phyloP scores from a whole-genome alignment of 2,797 vertebrate genomes.

The Florisuga fusca region DNA sequence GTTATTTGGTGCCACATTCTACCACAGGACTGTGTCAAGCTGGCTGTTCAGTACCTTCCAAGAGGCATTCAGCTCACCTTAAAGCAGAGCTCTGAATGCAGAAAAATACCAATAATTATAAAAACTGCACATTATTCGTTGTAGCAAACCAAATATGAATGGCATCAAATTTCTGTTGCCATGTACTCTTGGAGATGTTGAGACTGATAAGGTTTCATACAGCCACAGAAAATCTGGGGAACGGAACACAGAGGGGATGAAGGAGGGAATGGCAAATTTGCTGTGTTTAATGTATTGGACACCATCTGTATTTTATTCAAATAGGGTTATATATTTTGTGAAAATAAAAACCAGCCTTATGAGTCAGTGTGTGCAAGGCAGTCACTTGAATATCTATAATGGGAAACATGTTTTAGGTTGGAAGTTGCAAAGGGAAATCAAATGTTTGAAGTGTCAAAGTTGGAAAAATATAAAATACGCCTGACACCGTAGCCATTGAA shows the following conservation, averaged over 20 bases:
- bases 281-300: conserved; percentile 72
- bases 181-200: conserved; percentile 24
- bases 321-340: conserved; percentile 79
- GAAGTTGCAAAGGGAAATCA: conserved; percentile 80
- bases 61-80: background rate
- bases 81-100: background rate
- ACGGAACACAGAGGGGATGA: conserved; percentile 19
- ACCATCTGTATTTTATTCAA: conserved; percentile 82
- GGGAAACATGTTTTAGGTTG: conserved; percentile 79
- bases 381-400: conserved; percentile 77
- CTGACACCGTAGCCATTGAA: conserved; percentile 76
- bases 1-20: background rate
- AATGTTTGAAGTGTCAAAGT: conserved; percentile 80
- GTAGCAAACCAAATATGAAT: background rate
- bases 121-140: conserved; percentile 1
- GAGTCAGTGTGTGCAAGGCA: conserved; percentile 74
- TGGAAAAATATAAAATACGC: conserved; percentile 78
- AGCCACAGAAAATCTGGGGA: conserved; percentile 42
- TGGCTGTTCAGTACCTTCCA: background rate
- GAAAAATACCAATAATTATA: background rate
- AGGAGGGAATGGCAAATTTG: conserved; percentile 71
- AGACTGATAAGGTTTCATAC: conserved; percentile 62
- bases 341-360: conserved; percentile 78
- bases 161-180: conserved; percentile 47
- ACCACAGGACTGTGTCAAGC: background rate